Evolutionary conservation across 2,113 vertebrate genomes (phyloP).

Genomic region (Cichladusa arquata): DNA sequence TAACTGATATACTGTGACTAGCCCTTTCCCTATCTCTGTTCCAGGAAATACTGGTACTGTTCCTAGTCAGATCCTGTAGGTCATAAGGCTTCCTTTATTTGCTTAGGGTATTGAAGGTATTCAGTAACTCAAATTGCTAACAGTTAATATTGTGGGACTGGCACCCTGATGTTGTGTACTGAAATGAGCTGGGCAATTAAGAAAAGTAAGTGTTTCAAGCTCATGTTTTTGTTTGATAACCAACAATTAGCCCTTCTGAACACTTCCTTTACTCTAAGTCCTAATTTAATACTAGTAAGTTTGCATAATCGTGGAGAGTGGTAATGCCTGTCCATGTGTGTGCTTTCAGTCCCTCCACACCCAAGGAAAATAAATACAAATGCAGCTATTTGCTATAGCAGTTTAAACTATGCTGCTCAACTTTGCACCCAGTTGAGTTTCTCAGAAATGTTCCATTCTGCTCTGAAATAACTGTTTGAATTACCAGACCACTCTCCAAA

Average conservation of each 20-base stretch:
- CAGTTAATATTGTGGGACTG: background rate
- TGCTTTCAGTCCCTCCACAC: background rate
- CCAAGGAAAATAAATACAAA: conserved; percentile 12
- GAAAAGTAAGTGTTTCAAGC: background rate
- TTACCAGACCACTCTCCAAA: background rate
- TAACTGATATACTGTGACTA: background rate
- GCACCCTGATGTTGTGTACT: background rate
- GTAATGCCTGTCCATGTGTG: background rate
- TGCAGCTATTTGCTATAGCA: background rate
- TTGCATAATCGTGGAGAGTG: background rate
- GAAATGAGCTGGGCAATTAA: background rate
- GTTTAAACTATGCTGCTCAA: background rate
- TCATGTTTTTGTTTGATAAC: background rate
- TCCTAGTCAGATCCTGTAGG: background rate
- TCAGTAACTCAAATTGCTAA: background rate
- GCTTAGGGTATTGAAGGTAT: background rate
- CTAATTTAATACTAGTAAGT: background rate
- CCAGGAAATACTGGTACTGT: background rate
- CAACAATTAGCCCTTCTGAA: background rate
- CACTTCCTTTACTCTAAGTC: background rate
- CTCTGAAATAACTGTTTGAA: background rate
- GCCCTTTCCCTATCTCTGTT: background rate
- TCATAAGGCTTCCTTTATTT: background rate
- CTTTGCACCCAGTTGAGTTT: background rate
- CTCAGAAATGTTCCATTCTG: background rate